A percentile compares a stretch with the other conserved stretches of the same genome.
phyloP scores from a whole-genome alignment of 1,140 invertebrate genomes.

The Acromyrmex charruanus region DNA sequence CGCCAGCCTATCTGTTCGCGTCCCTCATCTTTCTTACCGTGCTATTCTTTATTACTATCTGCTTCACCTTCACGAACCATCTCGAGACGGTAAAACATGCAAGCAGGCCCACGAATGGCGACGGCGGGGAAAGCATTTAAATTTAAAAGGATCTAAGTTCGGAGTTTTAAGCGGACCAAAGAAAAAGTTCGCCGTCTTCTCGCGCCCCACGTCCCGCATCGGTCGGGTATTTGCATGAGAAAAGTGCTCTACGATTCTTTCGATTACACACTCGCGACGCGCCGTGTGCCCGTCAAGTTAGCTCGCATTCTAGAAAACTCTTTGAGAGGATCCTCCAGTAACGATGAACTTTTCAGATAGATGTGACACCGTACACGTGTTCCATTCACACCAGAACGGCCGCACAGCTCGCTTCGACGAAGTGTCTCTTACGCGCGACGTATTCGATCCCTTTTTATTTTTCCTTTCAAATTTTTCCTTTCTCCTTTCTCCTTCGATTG shows the following conservation, averaged over 20 bases:
- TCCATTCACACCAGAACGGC: slow-evolving; percentile 65
- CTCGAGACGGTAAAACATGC: slow-evolving; percentile 51
- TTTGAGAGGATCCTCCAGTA: slow-evolving; percentile 62
- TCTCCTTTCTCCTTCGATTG: neutral
- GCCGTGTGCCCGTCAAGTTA: slow-evolving; percentile 48
- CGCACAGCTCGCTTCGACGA: neutral
- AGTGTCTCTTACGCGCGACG: slow-evolving; percentile 25
- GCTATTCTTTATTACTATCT: slow-evolving; percentile 60
- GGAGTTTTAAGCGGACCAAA: slow-evolving; percentile 76
- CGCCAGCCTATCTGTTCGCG: slow-evolving; percentile 32
- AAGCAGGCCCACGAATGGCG: slow-evolving; percentile 23
- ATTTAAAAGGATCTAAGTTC: slow-evolving; percentile 77
- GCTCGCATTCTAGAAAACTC: slow-evolving; percentile 75
- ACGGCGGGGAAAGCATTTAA: slow-evolving; percentile 69
- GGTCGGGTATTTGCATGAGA: slow-evolving; percentile 74
- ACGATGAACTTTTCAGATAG: slow-evolving; percentile 77
- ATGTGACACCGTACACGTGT: slow-evolving; percentile 76
- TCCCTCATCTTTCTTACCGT: slow-evolving; percentile 10
- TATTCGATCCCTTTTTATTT: slow-evolving; percentile 55
- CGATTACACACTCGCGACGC: slow-evolving; percentile 76
- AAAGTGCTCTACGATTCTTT: slow-evolving; percentile 78
- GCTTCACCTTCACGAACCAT: slow-evolving; percentile 31
- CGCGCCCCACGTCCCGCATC: slow-evolving; percentile 60
- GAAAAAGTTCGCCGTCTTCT: slow-evolving; percentile 73
- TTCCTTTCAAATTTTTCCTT: slow-evolving; percentile 31